Percentiles rank a stretch among this genome's conserved stretches.
phyloP scores from a whole-genome alignment of 1,140 invertebrate species.

The Arion vulgaris region DNA sequence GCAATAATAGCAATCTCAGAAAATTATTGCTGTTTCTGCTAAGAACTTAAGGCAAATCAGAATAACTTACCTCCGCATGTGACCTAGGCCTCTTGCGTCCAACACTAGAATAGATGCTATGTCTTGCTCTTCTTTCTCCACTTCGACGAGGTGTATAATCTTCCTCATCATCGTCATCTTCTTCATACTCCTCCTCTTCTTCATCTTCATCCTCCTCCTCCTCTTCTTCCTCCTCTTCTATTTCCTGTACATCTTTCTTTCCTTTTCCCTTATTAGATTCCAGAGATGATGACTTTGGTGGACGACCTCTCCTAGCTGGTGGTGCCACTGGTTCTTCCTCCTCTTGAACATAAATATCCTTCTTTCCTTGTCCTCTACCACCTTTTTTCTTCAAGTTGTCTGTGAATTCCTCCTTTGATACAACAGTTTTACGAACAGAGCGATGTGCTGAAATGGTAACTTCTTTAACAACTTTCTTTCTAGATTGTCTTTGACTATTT shows the following conservation, averaged over 20 bases:
- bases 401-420: background rate
- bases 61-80: conserved; percentile 35
- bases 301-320: conserved; percentile 23
- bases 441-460: background rate
- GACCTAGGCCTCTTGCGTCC: conserved; percentile 40
- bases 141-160: conserved; percentile 5
- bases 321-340: conserved; percentile 35
- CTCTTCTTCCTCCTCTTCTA: conserved; percentile 39
- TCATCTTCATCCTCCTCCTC: conserved; percentile 43
- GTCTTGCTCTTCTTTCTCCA: conserved; percentile 32
- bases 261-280: conserved; percentile 9
- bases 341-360: conserved; percentile 31
- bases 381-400: conserved; percentile 25
- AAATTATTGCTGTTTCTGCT: too few species aligned
- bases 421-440: background rate
- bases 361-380: conserved; percentile 10
- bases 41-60: conserved; percentile 1
- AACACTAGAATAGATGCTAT: background rate
- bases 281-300: conserved; percentile 10
- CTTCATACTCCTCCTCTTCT: conserved; percentile 44
- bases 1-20: too few species aligned
- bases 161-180: conserved; percentile 44
- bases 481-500: too few species aligned
- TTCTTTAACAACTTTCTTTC: conserved; percentile 1
- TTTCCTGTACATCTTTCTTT: conserved; percentile 19